Conservation (phyloP, 2,113 vertebrate genomes). For the Hippopotamus amphibius region DNA sequence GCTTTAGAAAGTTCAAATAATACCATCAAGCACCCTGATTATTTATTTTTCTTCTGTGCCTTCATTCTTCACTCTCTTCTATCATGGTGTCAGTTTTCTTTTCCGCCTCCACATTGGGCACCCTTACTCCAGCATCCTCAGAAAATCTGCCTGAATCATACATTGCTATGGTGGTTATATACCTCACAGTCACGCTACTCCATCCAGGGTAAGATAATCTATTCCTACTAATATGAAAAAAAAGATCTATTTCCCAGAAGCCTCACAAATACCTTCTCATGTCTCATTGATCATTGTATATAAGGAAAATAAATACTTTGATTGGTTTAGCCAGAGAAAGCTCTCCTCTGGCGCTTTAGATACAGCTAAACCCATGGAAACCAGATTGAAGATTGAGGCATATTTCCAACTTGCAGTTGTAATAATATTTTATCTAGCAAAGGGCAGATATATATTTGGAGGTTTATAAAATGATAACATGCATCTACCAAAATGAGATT, state of each 20-base stretch:
- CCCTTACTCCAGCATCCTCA: background rate
- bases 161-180: background rate
- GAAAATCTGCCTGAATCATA: background rate
- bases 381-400: accelerated
- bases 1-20: background rate
- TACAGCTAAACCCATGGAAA: background rate
- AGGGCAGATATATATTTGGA: background rate
- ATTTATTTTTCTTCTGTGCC: background rate
- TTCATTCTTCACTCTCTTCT: background rate
- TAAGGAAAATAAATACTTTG: no score
- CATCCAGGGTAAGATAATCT: background rate
- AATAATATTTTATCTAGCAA: background rate
- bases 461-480: background rate
- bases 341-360: accelerated
- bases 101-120: background rate
- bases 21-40: background rate
- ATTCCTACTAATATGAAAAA: background rate
- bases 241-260: background rate
- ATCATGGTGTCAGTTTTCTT: background rate
- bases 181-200: background rate
- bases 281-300: background rate
- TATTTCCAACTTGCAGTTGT: background rate
- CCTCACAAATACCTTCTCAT: background rate
- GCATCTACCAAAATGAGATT: background rate
- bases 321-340: background rate